phyloP scores from a whole-genome alignment of 1,140 invertebrate genomes.

The Centruroides vittatus region DNA sequence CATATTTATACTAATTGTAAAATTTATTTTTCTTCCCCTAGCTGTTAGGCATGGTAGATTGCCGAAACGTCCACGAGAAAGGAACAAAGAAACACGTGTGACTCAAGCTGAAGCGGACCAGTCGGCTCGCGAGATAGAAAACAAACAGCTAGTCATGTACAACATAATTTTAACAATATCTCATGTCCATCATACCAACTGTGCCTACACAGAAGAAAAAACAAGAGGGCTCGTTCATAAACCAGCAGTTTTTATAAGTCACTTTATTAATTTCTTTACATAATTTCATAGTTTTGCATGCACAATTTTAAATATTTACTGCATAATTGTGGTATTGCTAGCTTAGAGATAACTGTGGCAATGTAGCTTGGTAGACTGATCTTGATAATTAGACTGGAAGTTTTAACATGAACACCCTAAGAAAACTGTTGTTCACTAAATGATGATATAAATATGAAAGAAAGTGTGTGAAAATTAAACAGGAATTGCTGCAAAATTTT shows the following conservation, averaged over 20 bases:
- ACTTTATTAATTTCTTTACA: not conserved
- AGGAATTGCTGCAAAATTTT: no score
- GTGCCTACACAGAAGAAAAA: constrained; percentile 76
- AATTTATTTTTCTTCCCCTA: constrained; percentile 26
- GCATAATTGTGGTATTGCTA: no score
- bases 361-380: not conserved
- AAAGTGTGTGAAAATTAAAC: no score
- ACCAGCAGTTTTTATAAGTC: constrained; percentile 48
- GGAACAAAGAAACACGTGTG: constrained; percentile 39
- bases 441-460: no score
- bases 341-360: no score
- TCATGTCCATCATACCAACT: constrained; percentile 77
- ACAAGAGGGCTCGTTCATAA: constrained; percentile 51
- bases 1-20: no score
- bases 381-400: not conserved
- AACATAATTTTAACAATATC: constrained; percentile 76
- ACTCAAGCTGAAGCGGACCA: constrained; percentile 26
- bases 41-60: constrained; percentile 91
- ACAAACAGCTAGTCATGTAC: constrained; percentile 47
- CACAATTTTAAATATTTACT: no score
- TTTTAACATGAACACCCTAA: no score
- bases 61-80: constrained; percentile 78
- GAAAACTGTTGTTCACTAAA: no score
- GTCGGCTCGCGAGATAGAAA: constrained; percentile 25
- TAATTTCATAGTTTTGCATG: no score